Base-by-base conservation (phyloP, 2,113 vertebrate species). In the Xerus inauris region DNA sequence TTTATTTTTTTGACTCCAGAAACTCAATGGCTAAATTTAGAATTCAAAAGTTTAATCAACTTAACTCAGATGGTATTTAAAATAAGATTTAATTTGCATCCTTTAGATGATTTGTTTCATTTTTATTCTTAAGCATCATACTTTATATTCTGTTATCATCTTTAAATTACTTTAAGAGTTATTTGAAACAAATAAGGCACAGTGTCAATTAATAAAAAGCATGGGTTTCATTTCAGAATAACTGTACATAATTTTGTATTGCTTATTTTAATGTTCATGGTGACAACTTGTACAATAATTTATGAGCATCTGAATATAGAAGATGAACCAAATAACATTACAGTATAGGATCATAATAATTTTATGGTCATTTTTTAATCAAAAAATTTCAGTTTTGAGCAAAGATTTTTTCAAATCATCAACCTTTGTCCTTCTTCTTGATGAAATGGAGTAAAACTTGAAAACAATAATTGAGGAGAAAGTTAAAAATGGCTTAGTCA, bases 401-500 rank as follows among this genome's bases (percentile, higher is more conserved):
- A 89, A 94, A 86, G 54, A 76, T n/a, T 69, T 95, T 76, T 57
- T 8, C 20, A 84, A 45, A 73, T 76, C 22, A 67, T 82, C 57
- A 87, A 76, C 0, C 7, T 83, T 84, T 96, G 45, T 42, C 62
- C 40, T 95, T 93, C 59, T 89, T 97, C 97, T 94, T 96, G 91
- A 94, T 89, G 75, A 93, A 95, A 93, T 75, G 49, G 51, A 30
- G 22, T 90, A 89, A 91, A 87, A 69, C 49, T 84, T 93, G 79
- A 45, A 95, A 94, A 92, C 91, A 94, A 59, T 89, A 95, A 82
- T 82, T 54, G 88, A 95, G 65, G 38, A 93, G 96, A 91, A 69
- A 49, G 73, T 98, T 96, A 93, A 96, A 97, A 97, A 96, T 84
- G 88, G 59, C 76, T 97, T 94, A 45, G 69, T 94, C 40, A 24